phyloP scores from a whole-genome alignment of 2,113 vertebrate species.

The Astur gentilis region DNA sequence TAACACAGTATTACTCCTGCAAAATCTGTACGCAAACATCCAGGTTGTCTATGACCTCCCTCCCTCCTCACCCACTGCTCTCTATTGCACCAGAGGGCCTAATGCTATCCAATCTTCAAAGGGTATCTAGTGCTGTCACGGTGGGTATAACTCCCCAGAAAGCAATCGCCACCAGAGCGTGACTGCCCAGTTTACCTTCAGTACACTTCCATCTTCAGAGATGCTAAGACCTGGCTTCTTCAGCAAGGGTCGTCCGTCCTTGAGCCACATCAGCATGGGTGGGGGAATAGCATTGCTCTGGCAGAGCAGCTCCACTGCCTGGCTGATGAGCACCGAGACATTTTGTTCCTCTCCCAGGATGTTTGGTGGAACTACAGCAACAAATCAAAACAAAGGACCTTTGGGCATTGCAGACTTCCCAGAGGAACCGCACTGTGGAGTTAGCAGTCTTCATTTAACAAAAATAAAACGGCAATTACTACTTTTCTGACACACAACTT shows the following conservation, averaged over 20 bases:
- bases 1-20: neutral
- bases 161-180: rapidly evolving
- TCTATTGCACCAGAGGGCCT: neutral
- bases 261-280: slow-evolving; percentile 83
- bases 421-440: neutral
- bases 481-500: neutral
- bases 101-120: rapidly evolving
- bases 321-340: slow-evolving; percentile 79
- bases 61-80: neutral
- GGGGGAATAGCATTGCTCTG: slow-evolving; percentile 85
- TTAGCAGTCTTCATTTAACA: neutral
- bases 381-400: neutral
- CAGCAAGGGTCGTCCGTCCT: slow-evolving; percentile 85
- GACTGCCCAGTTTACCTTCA: slow-evolving; percentile 77
- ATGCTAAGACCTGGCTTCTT: slow-evolving; percentile 82
- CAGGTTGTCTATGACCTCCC: neutral
- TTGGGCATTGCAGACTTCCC: neutral
- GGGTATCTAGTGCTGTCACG: rapidly evolving
- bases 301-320: slow-evolving; percentile 81
- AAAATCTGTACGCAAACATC: neutral
- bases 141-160: too few relatives aligned
- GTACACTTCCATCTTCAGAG: slow-evolving; percentile 79
- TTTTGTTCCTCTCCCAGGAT: slow-evolving; percentile 95
- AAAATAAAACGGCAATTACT: neutral
- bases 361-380: slow-evolving; percentile 86